Percentiles rank a stretch among this genome's conserved stretches.
Evolutionary conservation across 2,113 vertebrate genomes (phyloP).

Genomic region (Ondatra zibethicus): DNA sequence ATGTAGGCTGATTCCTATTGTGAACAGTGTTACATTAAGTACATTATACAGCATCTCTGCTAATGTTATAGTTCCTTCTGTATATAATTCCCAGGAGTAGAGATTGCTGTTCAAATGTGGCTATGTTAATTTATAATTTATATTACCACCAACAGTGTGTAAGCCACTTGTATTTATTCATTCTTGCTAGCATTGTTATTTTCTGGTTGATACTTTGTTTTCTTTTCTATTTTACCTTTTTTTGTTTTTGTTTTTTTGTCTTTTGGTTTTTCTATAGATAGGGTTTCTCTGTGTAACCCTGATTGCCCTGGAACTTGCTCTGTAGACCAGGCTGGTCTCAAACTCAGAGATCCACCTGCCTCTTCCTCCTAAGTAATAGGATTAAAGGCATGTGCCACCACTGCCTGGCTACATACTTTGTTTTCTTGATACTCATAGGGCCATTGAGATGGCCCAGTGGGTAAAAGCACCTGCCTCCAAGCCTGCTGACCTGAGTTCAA

Average conservation of each 20-base stretch:
- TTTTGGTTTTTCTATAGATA: background rate
- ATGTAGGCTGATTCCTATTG: background rate
- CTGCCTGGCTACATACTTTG: background rate
- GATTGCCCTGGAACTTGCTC: background rate
- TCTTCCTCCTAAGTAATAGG: background rate
- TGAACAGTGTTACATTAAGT: background rate
- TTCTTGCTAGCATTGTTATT: background rate
- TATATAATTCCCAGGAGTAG: background rate
- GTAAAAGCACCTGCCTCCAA: background rate
- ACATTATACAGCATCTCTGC: background rate
- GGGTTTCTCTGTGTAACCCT: background rate
- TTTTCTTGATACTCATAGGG: background rate
- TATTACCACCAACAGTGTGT: background rate
- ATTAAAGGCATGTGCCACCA: background rate
- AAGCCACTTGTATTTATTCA: too few species aligned
- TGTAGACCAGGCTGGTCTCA: background rate
- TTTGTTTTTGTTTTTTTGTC: background rate
- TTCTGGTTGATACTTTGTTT: background rate
- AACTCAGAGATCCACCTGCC: background rate
- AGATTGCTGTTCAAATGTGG: background rate
- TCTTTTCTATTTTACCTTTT: background rate
- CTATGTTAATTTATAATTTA: background rate
- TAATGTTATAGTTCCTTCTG: background rate
- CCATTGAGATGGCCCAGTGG: background rate
- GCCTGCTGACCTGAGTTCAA: background rate